Evolutionary conservation across 2,888 invertebrate species (phyloP), one percentile per base, ranked within the genome.

Genomic region (Tineola bisselliella): DNA sequence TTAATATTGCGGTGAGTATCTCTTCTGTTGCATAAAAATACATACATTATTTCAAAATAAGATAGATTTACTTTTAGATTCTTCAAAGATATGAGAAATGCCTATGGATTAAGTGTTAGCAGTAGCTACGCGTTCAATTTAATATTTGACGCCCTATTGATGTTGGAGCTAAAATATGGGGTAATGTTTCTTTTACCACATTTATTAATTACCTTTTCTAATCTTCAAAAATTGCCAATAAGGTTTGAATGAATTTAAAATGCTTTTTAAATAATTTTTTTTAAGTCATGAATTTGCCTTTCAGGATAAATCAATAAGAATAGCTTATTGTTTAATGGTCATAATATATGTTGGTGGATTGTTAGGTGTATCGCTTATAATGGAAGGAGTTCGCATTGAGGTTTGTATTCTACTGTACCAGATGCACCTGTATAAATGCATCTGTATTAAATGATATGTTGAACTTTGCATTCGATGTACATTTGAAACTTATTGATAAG

Each of bases 81-180:
- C 13, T 72, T 74, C 60, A 65, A 65, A 60, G 66, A 71, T n/a
- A 65, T 72, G 12, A 66, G 74, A 65, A 59, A 65, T 3, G 70
- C 70, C 0, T 76, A 73, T 62, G 75, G 75, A 11, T 54, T 69
- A 0, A 72, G 71, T 59, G 68, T 75, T 0, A 63, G 71, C 3
- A 64, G 67, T 2, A 70, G 69, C 54, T 76, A 76, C 62, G 58
- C 70, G 10, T 71, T 74, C 38, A 76, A 76, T 62, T 66, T 75
- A 13, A 11, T 75, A 15, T 69, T 69, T 8, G 76, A 75, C 19
- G 72, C 74, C 33, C 61, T 76, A 11, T 62, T 74, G 1, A 62
- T 76, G 3, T 76, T 73, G 62, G 70, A 72, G 62, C 60, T 75
- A 15, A 71, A 72, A 69, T 65, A 66, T 61, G 70, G 71, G 60